phyloP scores from a whole-genome alignment of 2,888 invertebrate genomes.

The Podotricha telesiphe region DNA sequence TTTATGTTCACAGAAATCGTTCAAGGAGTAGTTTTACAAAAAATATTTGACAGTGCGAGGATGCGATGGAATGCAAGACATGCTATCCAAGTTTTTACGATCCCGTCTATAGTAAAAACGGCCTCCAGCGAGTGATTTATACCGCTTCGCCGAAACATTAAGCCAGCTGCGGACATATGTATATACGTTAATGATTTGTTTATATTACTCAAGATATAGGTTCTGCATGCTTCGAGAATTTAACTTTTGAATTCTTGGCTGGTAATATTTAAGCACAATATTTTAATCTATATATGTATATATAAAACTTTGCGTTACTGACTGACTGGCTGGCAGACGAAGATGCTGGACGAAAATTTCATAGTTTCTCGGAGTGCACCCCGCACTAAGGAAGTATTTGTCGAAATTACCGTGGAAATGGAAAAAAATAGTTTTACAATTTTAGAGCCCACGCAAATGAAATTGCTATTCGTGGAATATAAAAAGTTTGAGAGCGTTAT shows the following conservation, averaged over 20 bases:
- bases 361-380: no score
- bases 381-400: no score
- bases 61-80: conserved; percentile 65
- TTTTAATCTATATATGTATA: no score
- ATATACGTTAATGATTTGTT: conserved; percentile 45
- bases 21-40: conserved; percentile 70
- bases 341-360: no score
- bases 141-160: conserved; percentile 67
- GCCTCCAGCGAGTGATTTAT: conserved; percentile 68
- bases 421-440: no score
- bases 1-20: conserved; percentile 72
- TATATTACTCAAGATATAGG: conserved; percentile 29
- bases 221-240: conserved; percentile 21
- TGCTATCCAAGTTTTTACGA: conserved; percentile 72
- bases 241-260: neutral
- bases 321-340: no score
- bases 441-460: no score
- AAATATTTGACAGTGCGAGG: conserved; percentile 52
- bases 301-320: no score
- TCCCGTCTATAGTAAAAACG: conserved; percentile 66
- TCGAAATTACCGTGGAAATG: no score
- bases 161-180: conserved; percentile 75
- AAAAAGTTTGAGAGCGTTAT: no score
- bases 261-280: no score
- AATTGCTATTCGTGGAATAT: no score